These are phyloP conservation scores for Baccha elongata DNA, from an alignment of 2,888 invertebrate species.

Conservation along the genomic window DNA sequence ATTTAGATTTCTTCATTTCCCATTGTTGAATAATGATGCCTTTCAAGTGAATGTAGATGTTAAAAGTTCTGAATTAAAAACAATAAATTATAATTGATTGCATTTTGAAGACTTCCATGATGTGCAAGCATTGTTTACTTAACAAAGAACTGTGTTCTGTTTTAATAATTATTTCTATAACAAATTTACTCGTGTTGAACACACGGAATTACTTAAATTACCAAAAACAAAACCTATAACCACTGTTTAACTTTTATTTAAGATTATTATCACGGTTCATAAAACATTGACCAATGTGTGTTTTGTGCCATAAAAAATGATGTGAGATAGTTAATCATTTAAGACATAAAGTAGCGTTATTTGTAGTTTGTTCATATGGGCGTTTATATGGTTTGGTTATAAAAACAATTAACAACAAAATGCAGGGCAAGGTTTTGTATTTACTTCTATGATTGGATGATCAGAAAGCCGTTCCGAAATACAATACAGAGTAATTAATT, in stretches of 20 bases:
- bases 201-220: constrained; percentile 18
- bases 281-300: constrained; percentile 8
- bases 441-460: neutral
- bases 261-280: neutral
- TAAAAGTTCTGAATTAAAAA: neutral
- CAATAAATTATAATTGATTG: constrained; percentile 16
- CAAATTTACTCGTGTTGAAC: constrained; percentile 23
- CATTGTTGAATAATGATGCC: neutral
- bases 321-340: constrained; percentile 12
- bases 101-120: neutral
- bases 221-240: neutral
- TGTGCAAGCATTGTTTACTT: neutral
- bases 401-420: neutral
- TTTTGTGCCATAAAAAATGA: neutral
- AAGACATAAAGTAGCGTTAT: neutral
- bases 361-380: neutral
- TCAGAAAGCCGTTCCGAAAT: neutral
- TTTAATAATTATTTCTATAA: neutral
- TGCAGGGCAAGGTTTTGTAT: neutral
- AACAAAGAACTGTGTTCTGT: neutral
- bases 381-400: neutral
- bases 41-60: constrained; percentile 8
- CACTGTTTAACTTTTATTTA: constrained; percentile 1
- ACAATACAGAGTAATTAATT: neutral
- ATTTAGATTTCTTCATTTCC: constrained; percentile 16